Evolutionary conservation across 2,888 invertebrate genomes (phyloP), one percentile per base, ranked within the genome.

Genomic region (Eilema depressum): DNA sequence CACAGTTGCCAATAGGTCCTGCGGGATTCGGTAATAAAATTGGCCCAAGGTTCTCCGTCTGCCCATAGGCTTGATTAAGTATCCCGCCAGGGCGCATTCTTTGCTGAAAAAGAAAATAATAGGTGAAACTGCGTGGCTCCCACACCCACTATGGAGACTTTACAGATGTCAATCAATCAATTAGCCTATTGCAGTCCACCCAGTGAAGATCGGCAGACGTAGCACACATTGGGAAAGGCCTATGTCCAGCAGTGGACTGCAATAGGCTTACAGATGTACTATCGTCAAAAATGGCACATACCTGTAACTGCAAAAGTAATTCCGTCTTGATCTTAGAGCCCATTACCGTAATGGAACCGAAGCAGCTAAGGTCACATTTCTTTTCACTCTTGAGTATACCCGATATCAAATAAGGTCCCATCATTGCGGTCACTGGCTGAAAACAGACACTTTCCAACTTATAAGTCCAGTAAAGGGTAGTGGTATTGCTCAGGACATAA

Each of bases 311-410:
- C 11, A 71, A 5, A 2, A 89, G 33, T 1, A 87, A 61, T 25
- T 90, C 89, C 2, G 81, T 79, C 60, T 83, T 86, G 5, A 89
- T 68, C 67, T 88, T 91, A 0, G 86, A 86, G 0, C 94, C 94
- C 0, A 83, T 72, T 0, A 93, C 3, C 3, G 81, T 53, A n/a
- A 94, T 73, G 0, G 5, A 68, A 4, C 82, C 63, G 63, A 93
- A 91, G 37, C 90, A 90, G 0, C 87, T 85, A 2, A 92, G 74
- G 71, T 94, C 92, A 33, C 93, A 93, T 1, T 85, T 70, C 63
- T 88, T 86, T 12, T 87, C 85, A 56, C 85, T 83, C 28, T 82
- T 85, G 56, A 93, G 20, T 26, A 93, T 71, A 1, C 79, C 73
- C 0, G 81, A 41, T 17, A 86, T 66, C 11, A 88, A 61, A 0